Evolutionary conservation across 2,888 invertebrate species (phyloP), one percentile per base, ranked within the genome.

Genomic region (Slavum lentiscoides): DNA sequence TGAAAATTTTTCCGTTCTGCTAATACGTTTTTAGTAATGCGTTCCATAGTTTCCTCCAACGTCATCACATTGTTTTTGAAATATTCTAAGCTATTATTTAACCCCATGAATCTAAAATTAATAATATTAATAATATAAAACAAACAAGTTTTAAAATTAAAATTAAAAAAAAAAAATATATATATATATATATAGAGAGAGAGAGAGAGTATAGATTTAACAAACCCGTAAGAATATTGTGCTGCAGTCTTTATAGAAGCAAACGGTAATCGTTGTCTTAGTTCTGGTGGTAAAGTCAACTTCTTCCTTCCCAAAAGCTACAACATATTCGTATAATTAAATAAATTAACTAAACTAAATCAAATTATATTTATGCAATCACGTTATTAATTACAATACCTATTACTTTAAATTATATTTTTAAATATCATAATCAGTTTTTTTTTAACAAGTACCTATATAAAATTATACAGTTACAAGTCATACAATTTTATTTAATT

Each of bases 261-360:
- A 23, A 55, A 53, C 19, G 69, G 39, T 15, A 39, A 58, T 55
- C 5, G 17, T 55, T 7, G 21, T 64, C 21, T 37, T 39, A 69
- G 23, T 55, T 80, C 77, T 3, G 77, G 70, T 39, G 77, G 64
- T 64, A 80, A 55, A 0, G 39, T 55, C n/a, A 80, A 58, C 23
- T 80, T 80, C 43, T 70, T 80, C 55, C 21, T 72, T 55, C 62
- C 13, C 0, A 2, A 62, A 37, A 55, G 13, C 77, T 80, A 15
- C 17, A 80, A 43, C 23, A 58, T 53, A 39, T 53, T 64, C 21
- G 13, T 19, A 53, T 13, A 49, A 37, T 62, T 49, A 6, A 85
- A 30, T 70, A 19, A 70, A 11, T 17, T 2, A 17, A 55, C 15
- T 55, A 55, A n/a, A n/a, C n/a, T n/a, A n/a, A n/a, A n/a, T n/a